Evolutionary conservation across 1,140 invertebrate species (phyloP), one percentile per base, ranked within the genome.

Genomic region (Atta texana): DNA sequence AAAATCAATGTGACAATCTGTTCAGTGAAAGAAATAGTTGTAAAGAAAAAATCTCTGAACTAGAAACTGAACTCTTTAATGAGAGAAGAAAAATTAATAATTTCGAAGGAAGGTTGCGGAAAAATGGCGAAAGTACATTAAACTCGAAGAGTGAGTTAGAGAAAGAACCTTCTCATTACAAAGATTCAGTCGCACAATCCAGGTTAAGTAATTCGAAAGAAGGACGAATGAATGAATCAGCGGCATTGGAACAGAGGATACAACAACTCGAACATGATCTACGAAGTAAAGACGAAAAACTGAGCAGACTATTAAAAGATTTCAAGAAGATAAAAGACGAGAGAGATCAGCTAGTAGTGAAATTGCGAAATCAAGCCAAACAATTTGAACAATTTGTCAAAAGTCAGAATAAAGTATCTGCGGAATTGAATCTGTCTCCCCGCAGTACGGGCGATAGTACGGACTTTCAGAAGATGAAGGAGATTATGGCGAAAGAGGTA

Each of bases 361-460:
- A 94, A 75, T 84, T 94, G 53, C 93, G 93, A 82, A 93, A 94
- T 89, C 94, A 95, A 75, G 92, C 94, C 0, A 92, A 93, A 34
- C 93, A 93, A 21, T 94, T 95, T 55, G 94, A 95, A 59, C 93
- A 93, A 55, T 93, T 93, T 53, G 87, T 94, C 0, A 94, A 93
- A 24, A 94, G 87, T 75, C 93, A 94, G 55, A 93, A 87, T 64
- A 93, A 94, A 91, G 87, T 93, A 0, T 94, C 93, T 0, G 92
- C 90, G 3, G 94, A 95, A 85, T 91, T 94, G 39, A 95, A 92
- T 88, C 78, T 93, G n/a, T 92, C 92, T 10, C 91, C 92, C 31
- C 91, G 92, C 7, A 93, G 82, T 68, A 84, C 87, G 8, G 63
- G 31, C 10, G 93, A 94, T 18, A 91, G 89, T 14, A 78, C 87